phyloP scores from a whole-genome alignment of 2,888 invertebrate species.

The Oasisia sp. region DNA sequence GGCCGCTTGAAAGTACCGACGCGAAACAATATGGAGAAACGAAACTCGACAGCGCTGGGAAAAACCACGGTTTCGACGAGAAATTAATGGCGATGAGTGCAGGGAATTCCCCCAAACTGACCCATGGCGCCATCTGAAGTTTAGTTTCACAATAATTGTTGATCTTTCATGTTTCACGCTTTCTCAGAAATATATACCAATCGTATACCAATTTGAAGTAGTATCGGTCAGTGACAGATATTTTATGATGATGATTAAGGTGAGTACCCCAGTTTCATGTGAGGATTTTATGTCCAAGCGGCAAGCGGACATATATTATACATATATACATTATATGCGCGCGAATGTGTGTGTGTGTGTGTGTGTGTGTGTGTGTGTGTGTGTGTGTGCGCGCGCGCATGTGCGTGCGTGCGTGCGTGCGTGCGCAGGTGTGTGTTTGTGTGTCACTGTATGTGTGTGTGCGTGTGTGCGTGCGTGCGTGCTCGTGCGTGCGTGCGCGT shows the following conservation, averaged over 20 bases:
- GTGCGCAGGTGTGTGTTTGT: too few species aligned
- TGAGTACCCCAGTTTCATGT: not conserved
- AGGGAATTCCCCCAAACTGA: not conserved
- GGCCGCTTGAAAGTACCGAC: not conserved
- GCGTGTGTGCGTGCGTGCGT: too few species aligned
- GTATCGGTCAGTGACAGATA: not conserved
- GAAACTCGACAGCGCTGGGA: not conserved
- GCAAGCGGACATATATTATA: too few species aligned
- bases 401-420: too few species aligned
- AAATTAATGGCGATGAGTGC: not conserved
- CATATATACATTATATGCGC: too few species aligned
- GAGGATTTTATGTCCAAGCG: not conserved
- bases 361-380: too few species aligned
- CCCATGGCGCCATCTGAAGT: not conserved
- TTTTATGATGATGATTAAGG: not conserved
- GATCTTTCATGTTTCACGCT: not conserved
- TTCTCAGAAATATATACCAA: not conserved
- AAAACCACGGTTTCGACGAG: not conserved
- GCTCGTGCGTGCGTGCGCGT: too few species aligned
- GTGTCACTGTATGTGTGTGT: too few species aligned
- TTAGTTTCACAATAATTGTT: not conserved
- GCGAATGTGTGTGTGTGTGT: too few species aligned
- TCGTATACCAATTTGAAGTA: not conserved
- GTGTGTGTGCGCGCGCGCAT: too few species aligned
- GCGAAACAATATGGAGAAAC: not conserved